These are phyloP conservation scores for Phainopepla nitens DNA, from an alignment of 2,113 vertebrate species.

Conservation along the genomic window DNA sequence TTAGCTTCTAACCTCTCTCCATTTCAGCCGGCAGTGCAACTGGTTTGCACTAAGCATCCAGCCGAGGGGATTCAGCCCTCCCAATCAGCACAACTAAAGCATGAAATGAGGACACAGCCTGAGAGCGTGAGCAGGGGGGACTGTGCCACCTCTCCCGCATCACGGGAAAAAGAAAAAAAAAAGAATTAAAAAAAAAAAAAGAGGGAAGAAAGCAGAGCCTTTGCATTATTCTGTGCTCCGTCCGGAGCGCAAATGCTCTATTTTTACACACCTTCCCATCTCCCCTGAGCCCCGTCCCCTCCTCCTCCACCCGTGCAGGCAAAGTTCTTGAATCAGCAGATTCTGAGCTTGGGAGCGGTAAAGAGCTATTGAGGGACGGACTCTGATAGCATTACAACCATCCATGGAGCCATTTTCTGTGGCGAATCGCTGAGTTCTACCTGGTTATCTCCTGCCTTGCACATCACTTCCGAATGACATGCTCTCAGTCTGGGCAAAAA, in stretches of 20 bases:
- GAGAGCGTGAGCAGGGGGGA: conserved; percentile 21
- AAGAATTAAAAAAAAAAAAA: not conserved
- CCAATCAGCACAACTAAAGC: conserved; percentile 75
- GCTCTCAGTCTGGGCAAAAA: conserved; percentile 82
- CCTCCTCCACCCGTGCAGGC: conserved; percentile 59
- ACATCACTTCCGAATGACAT: conserved; percentile 86
- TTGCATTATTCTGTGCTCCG: conserved; percentile 67
- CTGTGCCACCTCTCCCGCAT: not conserved
- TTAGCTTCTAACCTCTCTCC: conserved; percentile 61
- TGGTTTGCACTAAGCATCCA: conserved; percentile 68
- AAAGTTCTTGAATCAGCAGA: conserved; percentile 84
- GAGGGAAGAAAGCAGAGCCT: conserved; percentile 45
- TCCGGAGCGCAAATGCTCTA: conserved; percentile 48
- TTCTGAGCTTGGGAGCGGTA: conserved; percentile 74
- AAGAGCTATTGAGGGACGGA: conserved; percentile 80
- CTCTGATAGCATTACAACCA: conserved; percentile 83
- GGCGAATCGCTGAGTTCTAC: conserved; percentile 84
- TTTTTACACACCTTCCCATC: conserved; percentile 63
- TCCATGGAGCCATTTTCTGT: conserved; percentile 84
- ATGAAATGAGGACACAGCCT: conserved; percentile 76
- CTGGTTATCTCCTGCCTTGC: conserved; percentile 85
- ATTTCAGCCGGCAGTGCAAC: conserved; percentile 61
- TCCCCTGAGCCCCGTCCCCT: conserved; percentile 57
- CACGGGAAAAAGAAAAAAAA: not conserved
- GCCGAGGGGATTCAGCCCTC: conserved; percentile 71